Evolutionary conservation across 2,888 invertebrate species (phyloP).

Genomic region (Eilema caniola): DNA sequence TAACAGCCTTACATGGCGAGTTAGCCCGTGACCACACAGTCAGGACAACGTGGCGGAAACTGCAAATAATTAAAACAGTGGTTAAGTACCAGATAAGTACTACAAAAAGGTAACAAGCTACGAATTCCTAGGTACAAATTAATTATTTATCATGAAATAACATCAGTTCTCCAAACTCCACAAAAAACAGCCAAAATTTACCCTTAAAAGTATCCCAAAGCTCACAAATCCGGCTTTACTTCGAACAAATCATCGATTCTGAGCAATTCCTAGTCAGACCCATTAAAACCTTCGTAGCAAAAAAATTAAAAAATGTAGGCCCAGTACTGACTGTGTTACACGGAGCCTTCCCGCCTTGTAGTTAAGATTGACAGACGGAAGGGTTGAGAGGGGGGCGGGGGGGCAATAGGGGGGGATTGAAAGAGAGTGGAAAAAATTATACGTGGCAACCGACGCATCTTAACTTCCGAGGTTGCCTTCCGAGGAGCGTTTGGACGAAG

Average conservation of each 20-base stretch:
- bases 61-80: too few relatives aligned
- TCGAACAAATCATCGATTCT: slow-evolving; percentile 71
- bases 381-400: slow-evolving; percentile 75
- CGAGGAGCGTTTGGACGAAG: slow-evolving; percentile 63
- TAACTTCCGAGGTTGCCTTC: slow-evolving; percentile 81
- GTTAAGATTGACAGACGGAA: slow-evolving; percentile 86
- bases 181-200: background rate
- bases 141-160: background rate
- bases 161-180: background rate
- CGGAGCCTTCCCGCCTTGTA: slow-evolving; percentile 76
- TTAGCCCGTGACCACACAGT: too few relatives aligned
- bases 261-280: slow-evolving; percentile 66
- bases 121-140: too few relatives aligned
- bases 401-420: slow-evolving; percentile 75
- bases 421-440: slow-evolving; percentile 85
- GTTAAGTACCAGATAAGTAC: too few relatives aligned
- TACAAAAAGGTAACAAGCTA: too few relatives aligned
- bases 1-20: too few relatives aligned
- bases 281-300: slow-evolving; percentile 76
- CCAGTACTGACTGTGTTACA: slow-evolving; percentile 74
- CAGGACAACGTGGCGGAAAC: too few relatives aligned
- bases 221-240: slow-evolving; percentile 48
- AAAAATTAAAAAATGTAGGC: slow-evolving; percentile 72
- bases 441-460: slow-evolving; percentile 85
- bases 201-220: slow-evolving; percentile 49